Base-by-base conservation (phyloP, 2,888 invertebrate genomes). In the Acanthoscelides obtectus region DNA sequence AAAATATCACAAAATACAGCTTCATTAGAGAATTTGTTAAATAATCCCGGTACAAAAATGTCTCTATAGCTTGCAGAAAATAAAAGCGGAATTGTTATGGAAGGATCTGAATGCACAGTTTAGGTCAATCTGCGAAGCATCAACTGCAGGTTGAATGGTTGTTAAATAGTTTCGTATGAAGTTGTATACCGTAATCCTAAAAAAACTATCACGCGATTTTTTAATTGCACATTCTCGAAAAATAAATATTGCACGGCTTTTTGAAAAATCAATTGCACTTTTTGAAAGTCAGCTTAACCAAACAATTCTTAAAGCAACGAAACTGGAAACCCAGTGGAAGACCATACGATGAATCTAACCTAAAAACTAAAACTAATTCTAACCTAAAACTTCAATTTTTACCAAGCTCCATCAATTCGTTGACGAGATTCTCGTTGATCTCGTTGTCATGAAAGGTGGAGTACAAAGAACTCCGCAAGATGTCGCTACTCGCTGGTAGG, bases 321-420 rank as follows among this genome's bases (percentile, higher is more conserved):
- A 21, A 66, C 66, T 66, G 20, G 17, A 45, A 45, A 45, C 45
- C 45, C 66, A 70, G 25, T 67, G 25, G 67, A 69, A 72, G 68
- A 67, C 70, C n/a, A 27, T 20, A 67, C 66, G 67, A 69, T 63
- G 66, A 65, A 12, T 21, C 45, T 72, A 70, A 70, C 21, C 70
- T 71, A 65, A 8, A 73, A 20, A 68, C 64, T 21, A 70, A 69
- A 70, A 69, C n/a, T 68, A 70, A 68, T 73, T 67, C 72, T 76
- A 75, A 73, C 70, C 69, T 72, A 72, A 71, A 74, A 71, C 21
- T 70, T 70, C 75, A 76, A 64, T 76, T 72, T 79, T 85, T 88
- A 87, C 86, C 88, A 86, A 85, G 87, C 81, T 89, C 89, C 70
- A 87, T 86, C 70, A 88, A 86, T 83, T 89, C 89, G 79, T 89